Percentiles rank a stretch among this genome's conserved stretches.
phyloP scores from a whole-genome alignment of 1,140 invertebrate genomes.

The Steinernema feltiae region DNA sequence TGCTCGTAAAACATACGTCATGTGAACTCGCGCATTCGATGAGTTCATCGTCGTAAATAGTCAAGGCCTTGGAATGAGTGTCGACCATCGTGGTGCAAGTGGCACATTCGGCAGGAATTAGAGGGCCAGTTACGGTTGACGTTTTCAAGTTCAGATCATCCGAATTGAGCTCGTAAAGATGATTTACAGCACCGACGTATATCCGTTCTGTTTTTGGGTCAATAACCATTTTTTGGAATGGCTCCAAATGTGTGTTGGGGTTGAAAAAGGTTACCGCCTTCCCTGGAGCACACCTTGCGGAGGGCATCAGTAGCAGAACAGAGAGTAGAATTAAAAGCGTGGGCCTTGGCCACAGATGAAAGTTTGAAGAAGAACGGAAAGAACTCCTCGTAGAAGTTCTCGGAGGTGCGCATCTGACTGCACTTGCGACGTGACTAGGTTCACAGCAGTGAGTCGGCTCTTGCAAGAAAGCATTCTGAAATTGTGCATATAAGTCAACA shows the following conservation, averaged over 20 bases:
- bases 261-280: background rate
- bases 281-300: background rate
- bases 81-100: constrained; percentile 42
- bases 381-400: background rate
- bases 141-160: constrained; percentile 30
- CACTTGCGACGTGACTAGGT: background rate
- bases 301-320: background rate
- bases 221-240: constrained; percentile 36
- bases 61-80: constrained; percentile 50
- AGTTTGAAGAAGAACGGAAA: background rate
- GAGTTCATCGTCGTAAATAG: constrained; percentile 50
- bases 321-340: background rate
- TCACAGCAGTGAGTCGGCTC: background rate
- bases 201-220: constrained; percentile 49
- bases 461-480: background rate
- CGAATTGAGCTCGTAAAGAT: constrained; percentile 48
- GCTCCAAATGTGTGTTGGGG: background rate
- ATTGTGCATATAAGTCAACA: background rate
- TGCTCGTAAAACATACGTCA: constrained; percentile 35
- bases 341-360: background rate
- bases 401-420: background rate
- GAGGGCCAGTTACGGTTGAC: background rate
- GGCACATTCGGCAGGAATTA: constrained; percentile 16
- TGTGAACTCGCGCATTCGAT: constrained; percentile 55
- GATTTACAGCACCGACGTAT: constrained; percentile 53